Evolutionary conservation across 2,888 invertebrate species (phyloP), one percentile per base, ranked within the genome.

Genomic region (Eupithecia inturbata): DNA sequence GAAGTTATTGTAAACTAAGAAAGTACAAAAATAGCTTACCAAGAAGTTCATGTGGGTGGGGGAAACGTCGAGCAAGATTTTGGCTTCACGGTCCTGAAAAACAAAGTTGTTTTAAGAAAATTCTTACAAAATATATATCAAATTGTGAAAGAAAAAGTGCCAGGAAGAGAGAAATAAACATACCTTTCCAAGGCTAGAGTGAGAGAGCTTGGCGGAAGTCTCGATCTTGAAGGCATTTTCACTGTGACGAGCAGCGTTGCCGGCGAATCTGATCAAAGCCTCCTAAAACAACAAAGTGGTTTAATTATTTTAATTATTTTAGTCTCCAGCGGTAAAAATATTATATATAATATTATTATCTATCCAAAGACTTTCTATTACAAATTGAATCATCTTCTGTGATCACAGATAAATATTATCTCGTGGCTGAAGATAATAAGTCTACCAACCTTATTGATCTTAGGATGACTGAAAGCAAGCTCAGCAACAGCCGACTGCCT

Each of bases 381-480:
- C 7, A n/a, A n/a, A n/a, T n/a, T n/a, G 45, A 49, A 49, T 49
- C 3, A 19, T 45, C 19, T 49, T 49, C 45, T 45, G 39, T 45
- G 16, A 49, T 49, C n/a, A 9, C n/a, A n/a, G 49, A 19, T 45
- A n/a, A 45, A 49, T n/a, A 49, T 49, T 7, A 19, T 62, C 2
- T 26, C 12, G 5, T 12, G 14, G 26, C 1, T 62, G 19, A 36
- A 64, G 22, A 64, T 64, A n/a, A 10, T 28, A 31, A 31, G 10
- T 28, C n/a, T 9, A 69, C 39, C 0, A 60, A 95, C 96, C 95
- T 95, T 96, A 76, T 93, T 90, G 74, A 97, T 92, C 41, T 95
- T 95, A 14, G 97, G 97, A 84, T 97, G 96, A 41, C 95, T 95
- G 77, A 97, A 95, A 79, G 95, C 96, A 0, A 96, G 83, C 78